Conservation (phyloP, 2,888 invertebrate genomes). For the Craniophora ligustri region DNA sequence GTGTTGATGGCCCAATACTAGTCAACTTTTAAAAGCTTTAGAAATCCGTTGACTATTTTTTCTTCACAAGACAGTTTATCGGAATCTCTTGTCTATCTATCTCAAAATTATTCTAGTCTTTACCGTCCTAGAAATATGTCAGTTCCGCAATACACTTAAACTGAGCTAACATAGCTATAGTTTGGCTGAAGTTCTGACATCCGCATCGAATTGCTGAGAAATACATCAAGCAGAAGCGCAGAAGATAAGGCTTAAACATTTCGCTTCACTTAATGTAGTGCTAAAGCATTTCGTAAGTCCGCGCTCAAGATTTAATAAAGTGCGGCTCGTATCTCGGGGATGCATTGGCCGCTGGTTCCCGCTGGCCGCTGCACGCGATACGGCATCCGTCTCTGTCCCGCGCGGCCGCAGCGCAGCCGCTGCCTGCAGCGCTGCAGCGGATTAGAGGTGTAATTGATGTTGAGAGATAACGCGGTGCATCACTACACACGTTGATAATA, state of each 20-base stretch:
- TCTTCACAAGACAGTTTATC: no score
- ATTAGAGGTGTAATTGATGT: conserved; percentile 49
- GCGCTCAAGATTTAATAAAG: conserved; percentile 30
- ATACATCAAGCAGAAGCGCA: not conserved
- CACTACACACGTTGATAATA: conserved; percentile 24
- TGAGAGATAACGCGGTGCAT: conserved; percentile 20
- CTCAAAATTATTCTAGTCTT: no score
- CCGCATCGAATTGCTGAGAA: not conserved
- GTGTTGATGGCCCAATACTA: no score
- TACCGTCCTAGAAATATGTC: no score
- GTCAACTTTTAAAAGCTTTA: no score
- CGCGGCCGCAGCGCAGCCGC: conserved; percentile 30
- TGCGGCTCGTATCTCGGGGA: conserved; percentile 2
- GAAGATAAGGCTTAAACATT: conserved; percentile 12
- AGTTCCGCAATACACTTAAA: no score
- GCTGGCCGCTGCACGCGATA: conserved; percentile 1
- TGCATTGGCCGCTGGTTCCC: conserved; percentile 15
- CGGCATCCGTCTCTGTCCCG: conserved; percentile 43
- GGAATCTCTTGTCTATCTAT: no score
- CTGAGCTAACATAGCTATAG: no score
- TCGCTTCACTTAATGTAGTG: conserved; percentile 20
- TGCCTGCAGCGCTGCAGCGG: conserved; percentile 40
- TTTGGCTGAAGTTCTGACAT: not conserved
- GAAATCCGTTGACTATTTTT: no score
- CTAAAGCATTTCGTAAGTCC: conserved; percentile 19